Percentiles rank a stretch among this genome's conserved stretches.
Evolutionary conservation across 1,140 invertebrate species (phyloP).

Genomic region (Macrobrachium nipponense): DNA sequence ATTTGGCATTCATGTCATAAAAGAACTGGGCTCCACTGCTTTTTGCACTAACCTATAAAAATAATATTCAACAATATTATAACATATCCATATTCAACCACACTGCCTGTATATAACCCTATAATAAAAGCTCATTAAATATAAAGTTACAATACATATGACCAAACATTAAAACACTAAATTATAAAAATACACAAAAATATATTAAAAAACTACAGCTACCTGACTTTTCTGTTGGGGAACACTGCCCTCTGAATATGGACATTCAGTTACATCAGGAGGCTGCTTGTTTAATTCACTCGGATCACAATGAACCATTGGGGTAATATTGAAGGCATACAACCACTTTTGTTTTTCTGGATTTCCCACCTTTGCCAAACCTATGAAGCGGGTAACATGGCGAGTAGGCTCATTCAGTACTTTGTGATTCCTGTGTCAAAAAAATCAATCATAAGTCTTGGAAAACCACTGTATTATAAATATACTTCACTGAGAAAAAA

Average conservation of each 20-base stretch:
- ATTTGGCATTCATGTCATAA: conserved; percentile 68
- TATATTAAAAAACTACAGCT: background rate
- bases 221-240: conserved; percentile 39
- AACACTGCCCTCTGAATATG: conserved; percentile 74
- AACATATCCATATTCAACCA: no score
- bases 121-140: background rate
- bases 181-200: background rate
- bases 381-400: conserved; percentile 88
- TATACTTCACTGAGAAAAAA: no score
- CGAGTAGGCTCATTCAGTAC: conserved; percentile 72
- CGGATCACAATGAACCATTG: conserved; percentile 81
- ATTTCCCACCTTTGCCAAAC: conserved; percentile 86
- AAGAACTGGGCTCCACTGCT: conserved; percentile 68
- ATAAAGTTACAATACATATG: background rate
- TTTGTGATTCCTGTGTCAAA: conserved; percentile 73
- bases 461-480: no score
- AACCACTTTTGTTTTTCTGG: conserved; percentile 87
- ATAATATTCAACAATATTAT: background rate
- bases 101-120: no score
- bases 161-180: background rate
- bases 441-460: background rate
- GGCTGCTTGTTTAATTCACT: conserved; percentile 87
- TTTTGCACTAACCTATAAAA: conserved; percentile 55
- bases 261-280: conserved; percentile 87
- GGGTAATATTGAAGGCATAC: conserved; percentile 90